phyloP scores from a whole-genome alignment of 2,888 invertebrate species.

The Drosophila greeni region DNA sequence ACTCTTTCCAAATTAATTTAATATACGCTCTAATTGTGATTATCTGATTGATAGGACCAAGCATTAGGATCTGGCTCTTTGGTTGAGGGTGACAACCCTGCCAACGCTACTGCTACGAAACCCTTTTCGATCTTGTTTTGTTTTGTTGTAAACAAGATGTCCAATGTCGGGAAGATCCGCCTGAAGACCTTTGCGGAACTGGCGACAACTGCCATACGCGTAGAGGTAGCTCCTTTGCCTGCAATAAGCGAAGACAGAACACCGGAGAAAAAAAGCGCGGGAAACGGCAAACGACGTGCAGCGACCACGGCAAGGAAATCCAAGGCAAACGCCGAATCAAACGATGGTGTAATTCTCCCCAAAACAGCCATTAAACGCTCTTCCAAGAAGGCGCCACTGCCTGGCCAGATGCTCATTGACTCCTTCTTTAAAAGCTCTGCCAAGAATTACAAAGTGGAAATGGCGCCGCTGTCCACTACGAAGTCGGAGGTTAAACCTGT shows the following conservation, averaged over 20 bases:
- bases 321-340: neutral
- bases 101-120: neutral
- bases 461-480: neutral
- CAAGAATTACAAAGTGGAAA: slow-evolving; percentile 58
- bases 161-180: slow-evolving; percentile 53
- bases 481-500: neutral
- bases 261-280: slow-evolving; percentile 48
- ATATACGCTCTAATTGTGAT: neutral
- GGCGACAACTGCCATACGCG: neutral
- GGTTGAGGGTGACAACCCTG: neutral
- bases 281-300: slow-evolving; percentile 30
- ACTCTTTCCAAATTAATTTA: neutral
- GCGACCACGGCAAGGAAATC: slow-evolving; percentile 54
- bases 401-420: slow-evolving; percentile 67
- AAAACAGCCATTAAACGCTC: slow-evolving; percentile 44
- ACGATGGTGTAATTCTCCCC: neutral
- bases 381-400: slow-evolving; percentile 54
- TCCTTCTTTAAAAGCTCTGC: slow-evolving; percentile 64
- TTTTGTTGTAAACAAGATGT: slow-evolving; percentile 18
- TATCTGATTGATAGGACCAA: neutral
- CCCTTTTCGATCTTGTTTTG: no score
- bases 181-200: slow-evolving; percentile 51
- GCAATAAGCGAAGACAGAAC: slow-evolving; percentile 24
- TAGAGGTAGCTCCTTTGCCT: neutral
- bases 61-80: neutral